Conservation (phyloP, 2,888 invertebrate species). For the Pristionchus exspectatus region DNA sequence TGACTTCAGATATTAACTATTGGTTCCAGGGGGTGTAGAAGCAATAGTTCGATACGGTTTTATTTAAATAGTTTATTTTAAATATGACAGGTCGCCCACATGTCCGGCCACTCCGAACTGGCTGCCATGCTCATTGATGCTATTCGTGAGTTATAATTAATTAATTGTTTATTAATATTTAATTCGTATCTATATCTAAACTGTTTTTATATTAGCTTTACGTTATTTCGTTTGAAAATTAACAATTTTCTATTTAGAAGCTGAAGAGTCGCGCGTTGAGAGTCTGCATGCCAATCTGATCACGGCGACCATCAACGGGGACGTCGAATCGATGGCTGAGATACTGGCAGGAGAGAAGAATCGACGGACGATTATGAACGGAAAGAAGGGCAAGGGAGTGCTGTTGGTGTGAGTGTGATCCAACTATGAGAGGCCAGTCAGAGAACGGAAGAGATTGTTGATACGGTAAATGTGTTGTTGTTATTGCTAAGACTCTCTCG, state of each 20-base stretch:
- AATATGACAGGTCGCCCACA: constrained; percentile 83
- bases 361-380: constrained; percentile 46
- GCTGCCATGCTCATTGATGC: constrained; percentile 68
- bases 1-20: no score
- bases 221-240: no score
- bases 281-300: neutral
- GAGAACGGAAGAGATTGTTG: no score
- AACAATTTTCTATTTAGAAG: constrained; percentile 4
- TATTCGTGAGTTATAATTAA: constrained; percentile 67
- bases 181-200: no score
- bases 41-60: no score
- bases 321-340: neutral
- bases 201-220: no score
- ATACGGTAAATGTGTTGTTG: no score
- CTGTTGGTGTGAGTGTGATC: constrained; percentile 47
- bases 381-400: constrained; percentile 52
- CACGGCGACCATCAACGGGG: constrained; percentile 21
- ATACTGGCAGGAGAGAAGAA: constrained; percentile 28
- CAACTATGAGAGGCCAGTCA: no score
- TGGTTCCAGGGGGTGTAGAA: no score
- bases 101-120: constrained; percentile 84
- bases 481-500: no score
- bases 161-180: neutral
- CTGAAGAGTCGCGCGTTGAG: constrained; percentile 16
- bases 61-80: neutral